Percentiles rank a stretch among this genome's conserved stretches.
These are phyloP conservation scores for Mongoloraphidia duomilia DNA, from an alignment of 2,888 invertebrate species.

Conservation along the genomic window DNA sequence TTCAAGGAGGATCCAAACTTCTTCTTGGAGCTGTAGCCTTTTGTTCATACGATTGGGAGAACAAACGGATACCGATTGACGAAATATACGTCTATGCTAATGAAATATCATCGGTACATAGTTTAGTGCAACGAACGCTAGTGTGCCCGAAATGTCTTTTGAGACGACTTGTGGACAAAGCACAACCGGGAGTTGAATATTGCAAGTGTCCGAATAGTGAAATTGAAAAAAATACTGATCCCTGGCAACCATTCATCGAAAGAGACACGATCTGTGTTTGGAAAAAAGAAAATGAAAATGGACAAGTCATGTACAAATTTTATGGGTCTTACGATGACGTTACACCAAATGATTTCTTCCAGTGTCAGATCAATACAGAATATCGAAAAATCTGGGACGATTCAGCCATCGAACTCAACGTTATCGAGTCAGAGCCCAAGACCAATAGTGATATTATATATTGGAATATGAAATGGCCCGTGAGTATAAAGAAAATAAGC, in stretches of 20 bases:
- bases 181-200: conserved; percentile 30
- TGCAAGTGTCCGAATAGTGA: conserved; percentile 28
- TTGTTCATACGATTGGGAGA: conserved; percentile 44
- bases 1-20: conserved; percentile 36
- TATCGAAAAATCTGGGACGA: conserved; percentile 70
- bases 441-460: conserved; percentile 62
- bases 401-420: conserved; percentile 54
- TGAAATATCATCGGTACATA: conserved; percentile 43
- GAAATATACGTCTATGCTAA: conserved; percentile 38
- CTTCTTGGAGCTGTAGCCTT: conserved; percentile 39
- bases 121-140: conserved; percentile 36
- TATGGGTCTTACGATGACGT: conserved; percentile 72
- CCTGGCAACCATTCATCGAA: conserved; percentile 67
- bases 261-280: conserved; percentile 68
- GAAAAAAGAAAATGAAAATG: conserved; percentile 53
- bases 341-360: conserved; percentile 61
- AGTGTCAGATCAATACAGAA: conserved; percentile 65
- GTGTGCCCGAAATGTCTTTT: conserved; percentile 34
- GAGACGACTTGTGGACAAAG: conserved; percentile 28
- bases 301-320: conserved; percentile 72
- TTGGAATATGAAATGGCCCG: conserved; percentile 85
- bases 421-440: conserved; percentile 50
- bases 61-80: conserved; percentile 38
- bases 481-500: conserved; percentile 12
- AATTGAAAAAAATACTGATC: conserved; percentile 12